Evolutionary conservation across 2,888 invertebrate species (phyloP).

Genomic region (Agonopterix arenella): DNA sequence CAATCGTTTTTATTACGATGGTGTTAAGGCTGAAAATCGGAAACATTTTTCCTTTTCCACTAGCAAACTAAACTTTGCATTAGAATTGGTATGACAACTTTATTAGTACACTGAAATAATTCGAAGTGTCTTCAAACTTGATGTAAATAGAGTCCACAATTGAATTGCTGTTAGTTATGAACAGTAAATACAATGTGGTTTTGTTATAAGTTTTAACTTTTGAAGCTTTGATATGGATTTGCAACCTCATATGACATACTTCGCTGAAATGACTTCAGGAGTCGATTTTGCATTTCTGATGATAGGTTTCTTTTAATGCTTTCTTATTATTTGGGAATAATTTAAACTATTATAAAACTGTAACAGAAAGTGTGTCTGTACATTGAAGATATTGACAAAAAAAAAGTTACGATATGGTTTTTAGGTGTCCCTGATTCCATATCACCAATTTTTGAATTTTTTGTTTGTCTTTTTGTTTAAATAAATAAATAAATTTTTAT

Average conservation of each 20-base stretch:
- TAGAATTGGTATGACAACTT: conserved; percentile 39
- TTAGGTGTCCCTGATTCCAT: no score
- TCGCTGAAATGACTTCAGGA: background rate
- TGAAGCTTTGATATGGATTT: conserved; percentile 27
- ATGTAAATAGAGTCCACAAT: background rate
- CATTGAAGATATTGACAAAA: no score
- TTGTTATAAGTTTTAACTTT: conserved; percentile 33
- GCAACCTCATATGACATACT: conserved; percentile 21
- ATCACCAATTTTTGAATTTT: no score
- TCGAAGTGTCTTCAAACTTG: conserved; percentile 5
- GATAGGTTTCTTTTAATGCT: no score
- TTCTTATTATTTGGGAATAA: no score
- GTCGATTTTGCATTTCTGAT: background rate
- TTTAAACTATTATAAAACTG: no score
- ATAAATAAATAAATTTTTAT: no score
- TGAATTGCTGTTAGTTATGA: background rate
- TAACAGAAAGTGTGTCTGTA: no score
- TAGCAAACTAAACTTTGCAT: conserved; percentile 20
- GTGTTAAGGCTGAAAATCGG: no score
- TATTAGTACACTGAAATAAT: conserved; percentile 24
- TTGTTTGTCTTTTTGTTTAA: no score
- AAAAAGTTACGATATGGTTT: no score
- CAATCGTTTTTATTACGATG: no score
- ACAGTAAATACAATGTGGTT: conserved; percentile 11
- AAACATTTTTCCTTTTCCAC: background rate